Base-by-base conservation (phyloP, 2,797 vertebrate genomes). In the Darevskia nairensis region DNA sequence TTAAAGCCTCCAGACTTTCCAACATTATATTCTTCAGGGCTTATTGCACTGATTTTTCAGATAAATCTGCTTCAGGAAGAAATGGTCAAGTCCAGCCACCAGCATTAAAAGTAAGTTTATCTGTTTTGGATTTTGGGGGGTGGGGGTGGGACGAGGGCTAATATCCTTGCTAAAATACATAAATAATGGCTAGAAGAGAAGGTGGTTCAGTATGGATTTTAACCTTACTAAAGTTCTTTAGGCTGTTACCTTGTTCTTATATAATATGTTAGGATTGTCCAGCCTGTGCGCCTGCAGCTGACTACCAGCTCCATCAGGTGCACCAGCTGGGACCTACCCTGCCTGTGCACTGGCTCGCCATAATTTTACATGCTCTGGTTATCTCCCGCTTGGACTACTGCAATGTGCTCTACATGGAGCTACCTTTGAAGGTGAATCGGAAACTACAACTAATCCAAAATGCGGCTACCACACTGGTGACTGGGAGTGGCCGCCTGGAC, bases 21-120 rank as follows among this genome's bases (percentile, higher is more conserved):
- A 19, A 19, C 11, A 78, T 44, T 71, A 80, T 88, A 85, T 17
- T 50, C 75, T 25, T 82, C 25, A 50, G 32, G 11, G 8, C 64
- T 88, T 88, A 77, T 85, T 78, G 8, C 59, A 91, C 91, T 92
- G 83, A 50, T 68, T 91, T 92, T 89, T 89, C 88, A 96, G 96
- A 80, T 39, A 27, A 88, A 83, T 88, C 19, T 41, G 4, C 59
- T 75, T 50, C 82, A 89, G 93, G 90, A 90, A 89, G 90, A 83
- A 93, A 95, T 90, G 90, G 84, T 82, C 91, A 91, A 80, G 39
- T 9, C 77, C 94, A 94, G 50, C 87, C 75, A 21, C 94, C 90
- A 76, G 80, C 92, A 1, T 0, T 95, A 75, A 80, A 94, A 94
- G 95, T 94, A 82, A 95, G 95, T 88, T 2, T 55, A 68, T 75